Conservation (phyloP, 2,797 vertebrate species). For the Neosilurus hyrtlii region DNA sequence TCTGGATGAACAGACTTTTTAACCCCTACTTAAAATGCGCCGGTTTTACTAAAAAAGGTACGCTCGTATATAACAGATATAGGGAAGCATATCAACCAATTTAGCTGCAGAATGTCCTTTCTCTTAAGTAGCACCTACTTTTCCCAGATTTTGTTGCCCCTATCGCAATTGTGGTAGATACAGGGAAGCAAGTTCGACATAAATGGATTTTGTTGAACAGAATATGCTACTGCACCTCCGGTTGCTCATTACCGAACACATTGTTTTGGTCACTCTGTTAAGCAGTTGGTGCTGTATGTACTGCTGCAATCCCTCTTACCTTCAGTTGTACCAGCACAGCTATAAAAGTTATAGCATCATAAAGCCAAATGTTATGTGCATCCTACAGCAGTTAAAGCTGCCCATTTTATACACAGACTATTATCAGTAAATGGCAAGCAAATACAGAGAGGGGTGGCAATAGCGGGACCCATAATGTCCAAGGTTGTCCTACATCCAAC, state of each 20-base stretch:
- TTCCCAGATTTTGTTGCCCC: no score
- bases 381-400: constrained; percentile 38
- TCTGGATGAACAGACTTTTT: neutral
- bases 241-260: neutral
- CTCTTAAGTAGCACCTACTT: no score
- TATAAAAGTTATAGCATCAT: constrained; percentile 47
- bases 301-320: constrained; percentile 25
- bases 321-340: constrained; percentile 20
- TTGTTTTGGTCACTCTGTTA: constrained; percentile 2
- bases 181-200: neutral
- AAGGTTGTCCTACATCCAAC: constrained; percentile 43
- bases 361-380: constrained; percentile 42
- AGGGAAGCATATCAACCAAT: neutral
- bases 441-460: constrained; percentile 34
- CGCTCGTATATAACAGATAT: no score
- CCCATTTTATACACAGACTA: constrained; percentile 49
- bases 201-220: neutral
- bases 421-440: constrained; percentile 50
- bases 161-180: no score
- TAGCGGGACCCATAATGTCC: constrained; percentile 7
- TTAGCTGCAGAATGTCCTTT: no score
- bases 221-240: neutral
- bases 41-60: no score
- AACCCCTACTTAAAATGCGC: neutral
- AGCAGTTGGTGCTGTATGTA: constrained; percentile 17